Evolutionary conservation across 2,113 vertebrate species (phyloP).

Genomic region (Ardeotis arabs): DNA sequence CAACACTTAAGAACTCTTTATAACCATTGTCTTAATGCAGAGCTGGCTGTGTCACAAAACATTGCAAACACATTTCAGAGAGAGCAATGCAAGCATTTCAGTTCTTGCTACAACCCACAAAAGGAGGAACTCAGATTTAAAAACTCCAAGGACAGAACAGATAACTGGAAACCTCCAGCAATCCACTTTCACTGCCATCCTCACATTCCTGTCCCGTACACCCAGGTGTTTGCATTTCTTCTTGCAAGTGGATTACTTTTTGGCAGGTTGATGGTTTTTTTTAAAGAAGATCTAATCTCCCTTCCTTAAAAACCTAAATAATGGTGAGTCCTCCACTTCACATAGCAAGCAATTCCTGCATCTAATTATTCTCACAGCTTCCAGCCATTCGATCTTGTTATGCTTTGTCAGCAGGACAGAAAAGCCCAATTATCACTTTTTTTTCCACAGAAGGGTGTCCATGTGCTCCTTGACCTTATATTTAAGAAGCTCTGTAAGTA

Average conservation of each 20-base stretch:
- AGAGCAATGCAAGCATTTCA: neutral
- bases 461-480: neutral
- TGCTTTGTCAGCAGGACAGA: slow-evolving; percentile 55
- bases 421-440: slow-evolving; percentile 11
- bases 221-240: neutral
- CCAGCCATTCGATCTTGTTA: slow-evolving; percentile 26
- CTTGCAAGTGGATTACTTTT: neutral
- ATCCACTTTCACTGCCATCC: neutral
- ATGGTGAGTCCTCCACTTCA: neutral
- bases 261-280: no score
- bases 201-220: neutral
- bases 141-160: neutral
- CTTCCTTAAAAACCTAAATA: slow-evolving; percentile 5
- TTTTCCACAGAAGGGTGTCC: neutral
- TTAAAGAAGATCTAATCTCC: neutral
- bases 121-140: neutral
- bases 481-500: neutral
- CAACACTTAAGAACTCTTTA: neutral
- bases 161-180: neutral
- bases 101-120: neutral
- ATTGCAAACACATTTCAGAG: neutral
- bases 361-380: slow-evolving; percentile 60
- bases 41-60: neutral
- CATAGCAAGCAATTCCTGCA: slow-evolving; percentile 11
- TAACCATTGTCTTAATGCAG: neutral